These are phyloP conservation scores for Acanthurus lineatus DNA, from an alignment of 2,797 vertebrate genomes.

Conservation along the genomic window DNA sequence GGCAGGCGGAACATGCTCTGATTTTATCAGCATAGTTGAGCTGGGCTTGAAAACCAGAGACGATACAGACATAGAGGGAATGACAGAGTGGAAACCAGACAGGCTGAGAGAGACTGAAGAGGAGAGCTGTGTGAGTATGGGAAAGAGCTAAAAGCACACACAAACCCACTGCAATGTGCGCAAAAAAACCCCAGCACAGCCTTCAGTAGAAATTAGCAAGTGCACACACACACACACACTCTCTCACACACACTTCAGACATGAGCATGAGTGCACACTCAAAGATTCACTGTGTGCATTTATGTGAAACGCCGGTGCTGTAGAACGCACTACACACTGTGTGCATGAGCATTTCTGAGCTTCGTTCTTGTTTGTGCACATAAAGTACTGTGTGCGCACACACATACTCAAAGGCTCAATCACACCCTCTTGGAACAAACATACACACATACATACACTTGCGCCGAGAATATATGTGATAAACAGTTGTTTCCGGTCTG, in stretches of 20 bases:
- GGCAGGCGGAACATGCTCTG: constrained; percentile 78
- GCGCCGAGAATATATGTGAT: constrained; percentile 61
- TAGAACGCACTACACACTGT: constrained; percentile 19
- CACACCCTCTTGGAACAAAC: constrained; percentile 17
- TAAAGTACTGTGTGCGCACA: not conserved
- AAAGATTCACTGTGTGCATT: constrained; percentile 8
- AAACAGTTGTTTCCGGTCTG: constrained; percentile 77
- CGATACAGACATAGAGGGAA: constrained; percentile 69
- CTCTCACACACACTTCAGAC: constrained; percentile 6
- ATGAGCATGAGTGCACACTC: constrained; percentile 14
- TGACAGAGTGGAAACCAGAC: constrained; percentile 67
- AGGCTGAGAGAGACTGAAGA: constrained; percentile 62
- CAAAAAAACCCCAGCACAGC: constrained; percentile 3
- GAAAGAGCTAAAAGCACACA: constrained; percentile 27
- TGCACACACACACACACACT: constrained; percentile 9
- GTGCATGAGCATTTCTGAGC: constrained; percentile 9
- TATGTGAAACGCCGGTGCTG: constrained; percentile 8
- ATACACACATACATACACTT: constrained; percentile 21
- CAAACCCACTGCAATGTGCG: constrained; percentile 17
- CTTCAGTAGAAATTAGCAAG: no score
- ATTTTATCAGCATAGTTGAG: constrained; percentile 78
- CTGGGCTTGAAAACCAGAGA: constrained; percentile 72
- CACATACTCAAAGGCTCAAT: constrained; percentile 23
- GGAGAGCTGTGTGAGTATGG: constrained; percentile 29
- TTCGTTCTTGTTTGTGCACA: not conserved